Evolutionary conservation across 2,113 vertebrate species (phyloP), one percentile per base, ranked within the genome.

Genomic region (Sorex fumeus): DNA sequence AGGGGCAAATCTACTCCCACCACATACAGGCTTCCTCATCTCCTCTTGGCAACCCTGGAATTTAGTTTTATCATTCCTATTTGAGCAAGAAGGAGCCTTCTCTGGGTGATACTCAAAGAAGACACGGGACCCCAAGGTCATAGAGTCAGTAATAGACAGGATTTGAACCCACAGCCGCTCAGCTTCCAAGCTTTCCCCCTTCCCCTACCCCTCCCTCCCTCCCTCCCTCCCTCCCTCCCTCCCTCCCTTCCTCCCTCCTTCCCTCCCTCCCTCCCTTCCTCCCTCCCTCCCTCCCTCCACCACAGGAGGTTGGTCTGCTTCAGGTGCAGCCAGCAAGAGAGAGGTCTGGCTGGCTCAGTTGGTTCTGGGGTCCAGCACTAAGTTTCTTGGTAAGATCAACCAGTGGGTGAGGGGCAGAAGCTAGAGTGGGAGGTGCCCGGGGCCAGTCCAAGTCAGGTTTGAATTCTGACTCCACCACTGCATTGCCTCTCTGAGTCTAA

Each of bases 401-500:
- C 36, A 9, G 77, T 18, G 4, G 1, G 21, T 67, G 5, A 21
- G 19, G 62, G 19, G 8, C 12, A 12, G 74, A 8, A 47, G 25
- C 57, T 88, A 28, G 30, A 40, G 28, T n/a, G n/a, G 50, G 34
- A 75, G 72, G 8, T 45, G 7, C 57, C 2, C 43, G 75, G 40
- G 3, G 2, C 75, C 50, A 74, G 76, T 53, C 30, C 32, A 71
- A 66, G 45, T 40, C 6, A 10, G 16, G 28, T 83, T 90, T 23
- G 11, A 69, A 72, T 62, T 23, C 43, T 67, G 32, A 47, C 30
- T 88, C 43, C 40, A 28, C 53, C 74, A 27, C 43, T 77, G n/a
- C n/a, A n/a, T 87, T 87, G 80, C 90, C 4, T 85, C 62, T 93
- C 82, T 75, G 47, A 87, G 30, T 13, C n/a, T 45, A 34, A 69